Base-by-base conservation (phyloP, 2,888 invertebrate genomes). In the Polymixis flavicincta region DNA sequence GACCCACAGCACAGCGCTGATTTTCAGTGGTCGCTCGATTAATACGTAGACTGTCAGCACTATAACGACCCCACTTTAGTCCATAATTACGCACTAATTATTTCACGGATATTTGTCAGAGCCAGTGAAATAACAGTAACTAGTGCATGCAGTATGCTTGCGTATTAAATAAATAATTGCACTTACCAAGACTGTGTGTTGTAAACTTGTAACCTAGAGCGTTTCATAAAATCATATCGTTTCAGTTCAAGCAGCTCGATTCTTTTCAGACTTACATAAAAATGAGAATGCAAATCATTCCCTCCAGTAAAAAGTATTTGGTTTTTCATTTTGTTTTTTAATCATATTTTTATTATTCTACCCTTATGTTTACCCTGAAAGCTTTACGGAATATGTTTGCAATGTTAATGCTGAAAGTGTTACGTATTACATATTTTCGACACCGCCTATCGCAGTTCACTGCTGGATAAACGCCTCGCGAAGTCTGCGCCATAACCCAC, bases 111-210 rank as follows among this genome's bases (percentile, higher is more conserved):
- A 19, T 28, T 74, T 74, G n/a, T 52, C 25, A 64, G 22, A 57
- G 9, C 6, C 7, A 32, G 11, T 54, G 19, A 54, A 75, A 68
- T 69, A 37, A 59, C n/a, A 42, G 71, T 50, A 71, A 68, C 19
- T 60, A 8, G 75, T 54, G 76, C 76, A 60, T 75, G 22, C 28
- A 61, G 42, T 17, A 13, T n/a, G n/a, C n/a, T 52, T 45, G 52
- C 52, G 32, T 45, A 37, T 32, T 32, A 60, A n/a, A n/a, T 22
- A 37, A 11, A 37, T 37, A 37, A 37, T 6, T 37, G 50, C 17
- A 19, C 25, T 75, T 68, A 28, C 57, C 28, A 54, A 25, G 37
- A 48, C 4, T 22, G 22, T 45, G 28, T 71, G n/a, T 74, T n/a
- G n/a, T n/a, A n/a, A n/a, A n/a, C n/a, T n/a, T 74, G 42, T 52